Evolutionary conservation across 2,113 vertebrate species (phyloP).

Genomic region (Numenius arquata): DNA sequence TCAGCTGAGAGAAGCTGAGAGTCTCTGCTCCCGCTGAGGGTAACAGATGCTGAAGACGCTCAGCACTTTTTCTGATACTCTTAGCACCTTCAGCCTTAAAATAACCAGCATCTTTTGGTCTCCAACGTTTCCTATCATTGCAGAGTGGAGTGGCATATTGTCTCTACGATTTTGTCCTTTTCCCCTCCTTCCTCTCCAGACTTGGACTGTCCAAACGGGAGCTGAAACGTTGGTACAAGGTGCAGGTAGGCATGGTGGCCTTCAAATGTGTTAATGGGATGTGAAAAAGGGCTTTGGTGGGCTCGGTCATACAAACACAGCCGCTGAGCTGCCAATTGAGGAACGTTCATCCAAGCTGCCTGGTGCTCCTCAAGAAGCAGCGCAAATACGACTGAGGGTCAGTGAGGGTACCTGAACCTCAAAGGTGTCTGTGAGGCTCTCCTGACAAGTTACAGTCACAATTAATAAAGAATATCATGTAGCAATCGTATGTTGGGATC

Average conservation of each 20-base stretch:
- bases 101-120: neutral
- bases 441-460: neutral
- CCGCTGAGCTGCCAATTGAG: neutral
- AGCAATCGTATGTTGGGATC: neutral
- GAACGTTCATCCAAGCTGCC: fast-evolving
- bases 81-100: neutral
- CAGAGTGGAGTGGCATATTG: fast-evolving
- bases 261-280: neutral
- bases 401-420: neutral
- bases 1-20: neutral
- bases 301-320: neutral
- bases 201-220: neutral
- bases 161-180: neutral
- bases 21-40: neutral
- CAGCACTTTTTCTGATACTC: neutral
- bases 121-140: neutral
- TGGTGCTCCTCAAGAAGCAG: neutral
- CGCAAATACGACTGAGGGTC: neutral
- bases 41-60: neutral
- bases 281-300: neutral
- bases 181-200: fast-evolving
- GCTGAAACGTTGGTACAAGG: neutral
- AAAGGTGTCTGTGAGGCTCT: neutral
- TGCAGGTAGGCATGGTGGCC: neutral
- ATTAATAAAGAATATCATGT: neutral